Percentiles rank a stretch among this genome's conserved stretches.
phyloP scores from a whole-genome alignment of 2,888 invertebrate genomes.

The Tinea pellionella region DNA sequence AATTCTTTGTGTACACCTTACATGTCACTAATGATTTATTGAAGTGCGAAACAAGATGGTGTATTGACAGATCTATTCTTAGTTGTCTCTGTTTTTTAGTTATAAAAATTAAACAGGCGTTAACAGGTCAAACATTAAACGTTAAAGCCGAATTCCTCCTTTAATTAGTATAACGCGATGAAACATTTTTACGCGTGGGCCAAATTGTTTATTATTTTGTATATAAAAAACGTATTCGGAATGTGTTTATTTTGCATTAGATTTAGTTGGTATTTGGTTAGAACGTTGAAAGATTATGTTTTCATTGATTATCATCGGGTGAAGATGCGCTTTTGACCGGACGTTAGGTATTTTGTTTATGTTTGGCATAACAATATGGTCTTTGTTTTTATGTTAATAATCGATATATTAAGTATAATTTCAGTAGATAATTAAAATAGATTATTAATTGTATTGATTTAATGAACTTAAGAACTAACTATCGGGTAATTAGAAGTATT shows the following conservation, averaged over 20 bases:
- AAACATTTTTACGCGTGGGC: background rate
- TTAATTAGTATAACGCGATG: background rate
- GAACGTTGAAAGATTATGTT: background rate
- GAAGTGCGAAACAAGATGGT: too few species aligned
- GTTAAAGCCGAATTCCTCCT: background rate
- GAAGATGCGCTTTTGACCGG: background rate
- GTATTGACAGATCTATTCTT: too few species aligned
- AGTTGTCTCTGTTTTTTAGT: background rate
- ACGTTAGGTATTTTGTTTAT: background rate
- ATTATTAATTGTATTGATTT: too few species aligned
- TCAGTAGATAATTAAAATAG: too few species aligned
- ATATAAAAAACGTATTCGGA: background rate
- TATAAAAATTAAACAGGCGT: background rate
- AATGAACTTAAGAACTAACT: too few species aligned
- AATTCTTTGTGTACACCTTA: too few species aligned
- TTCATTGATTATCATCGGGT: background rate
- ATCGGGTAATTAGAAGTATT: too few species aligned
- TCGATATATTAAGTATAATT: too few species aligned
- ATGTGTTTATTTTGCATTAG: constrained; percentile 1
- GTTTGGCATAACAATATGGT: background rate
- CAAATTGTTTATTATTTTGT: background rate
- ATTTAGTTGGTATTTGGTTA: constrained; percentile 3
- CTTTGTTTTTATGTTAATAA: background rate
- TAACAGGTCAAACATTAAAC: background rate
- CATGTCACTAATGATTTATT: too few species aligned